Evolutionary conservation across 2,113 vertebrate genomes (phyloP), one percentile per base, ranked within the genome.

Genomic region (Mustelus asterias): DNA sequence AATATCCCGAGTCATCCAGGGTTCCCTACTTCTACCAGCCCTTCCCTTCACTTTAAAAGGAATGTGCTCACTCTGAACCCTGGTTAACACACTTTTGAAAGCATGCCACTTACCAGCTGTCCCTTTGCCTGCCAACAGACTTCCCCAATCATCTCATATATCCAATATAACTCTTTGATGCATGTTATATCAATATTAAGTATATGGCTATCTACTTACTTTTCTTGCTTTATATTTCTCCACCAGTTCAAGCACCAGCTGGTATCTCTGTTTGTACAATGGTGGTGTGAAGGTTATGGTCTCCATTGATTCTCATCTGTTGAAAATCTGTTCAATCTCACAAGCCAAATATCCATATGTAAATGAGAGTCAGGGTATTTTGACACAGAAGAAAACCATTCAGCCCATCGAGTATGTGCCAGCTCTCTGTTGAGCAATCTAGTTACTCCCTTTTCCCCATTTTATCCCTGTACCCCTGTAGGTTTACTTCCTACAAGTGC

Each of bases 221-320:
- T 98, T 99, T 96, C 97, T 97, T 0, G 98, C 98, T 96, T 98
- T 97, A 96, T 98, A 97, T 44, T 96, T 97, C 94, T 96, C 96
- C 96, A 99, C 98, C 96, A 98, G 98, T 85, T 99, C 98, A 95
- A 98, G 97, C 94, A 99, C 96, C 20, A 99, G 99, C 72, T 98
- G 96, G 94, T 98, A 97, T 92, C 99, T 97, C 96, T 99, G 99
- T 65, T 96, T 96, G 96, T 98, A 98, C 54, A 99, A 96, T 5
- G 99, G 97, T 41, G 99, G 99, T 0, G 94, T 98, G 97, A 99
- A 99, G 44, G 96, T 96, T 69, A 97, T 67, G 1, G 96, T 41
- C 37, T 96, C 96, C 58, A 95, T 96, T 90, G 9, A 60, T 33
- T 58, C 88, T 3, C 26, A 33, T 11, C 26, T n/a, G 24, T 60